Conservation (phyloP, 92 coral and sea anemone species). For the Epizoanthus illoricatus region DNA sequence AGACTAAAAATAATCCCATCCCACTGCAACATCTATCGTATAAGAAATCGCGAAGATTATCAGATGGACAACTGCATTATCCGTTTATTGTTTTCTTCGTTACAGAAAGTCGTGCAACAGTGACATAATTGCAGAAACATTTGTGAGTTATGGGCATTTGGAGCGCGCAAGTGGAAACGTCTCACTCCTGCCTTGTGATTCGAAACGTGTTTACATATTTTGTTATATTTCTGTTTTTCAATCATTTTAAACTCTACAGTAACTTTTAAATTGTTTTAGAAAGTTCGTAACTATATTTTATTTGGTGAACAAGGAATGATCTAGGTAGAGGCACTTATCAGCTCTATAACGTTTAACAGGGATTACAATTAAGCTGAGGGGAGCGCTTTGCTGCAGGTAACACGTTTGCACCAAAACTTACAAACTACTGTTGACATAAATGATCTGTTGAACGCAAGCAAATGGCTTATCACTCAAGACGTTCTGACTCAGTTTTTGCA, state of each 20-base stretch:
- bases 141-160: not conserved
- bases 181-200: not conserved
- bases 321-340: not conserved
- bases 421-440: too few relatives aligned
- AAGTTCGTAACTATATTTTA: not conserved
- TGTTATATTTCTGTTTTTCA: not conserved
- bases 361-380: constrained; percentile 16
- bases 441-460: not conserved
- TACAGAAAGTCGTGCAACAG: not conserved
- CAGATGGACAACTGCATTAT: not conserved
- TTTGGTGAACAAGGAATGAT: constrained; percentile 4
- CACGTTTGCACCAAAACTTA: not conserved
- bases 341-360: constrained; percentile 19
- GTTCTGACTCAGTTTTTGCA: not conserved
- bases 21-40: not conserved
- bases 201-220: not conserved
- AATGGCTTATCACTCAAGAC: not conserved
- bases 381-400: not conserved
- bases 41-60: not conserved
- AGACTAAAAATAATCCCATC: not conserved
- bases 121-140: not conserved
- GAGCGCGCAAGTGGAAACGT: not conserved
- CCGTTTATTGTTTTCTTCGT: not conserved
- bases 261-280: not conserved
- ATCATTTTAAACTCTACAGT: not conserved